Evolutionary conservation across 2,888 invertebrate genomes (phyloP), one percentile per base, ranked within the genome.

Genomic region (Cryptops parisi): DNA sequence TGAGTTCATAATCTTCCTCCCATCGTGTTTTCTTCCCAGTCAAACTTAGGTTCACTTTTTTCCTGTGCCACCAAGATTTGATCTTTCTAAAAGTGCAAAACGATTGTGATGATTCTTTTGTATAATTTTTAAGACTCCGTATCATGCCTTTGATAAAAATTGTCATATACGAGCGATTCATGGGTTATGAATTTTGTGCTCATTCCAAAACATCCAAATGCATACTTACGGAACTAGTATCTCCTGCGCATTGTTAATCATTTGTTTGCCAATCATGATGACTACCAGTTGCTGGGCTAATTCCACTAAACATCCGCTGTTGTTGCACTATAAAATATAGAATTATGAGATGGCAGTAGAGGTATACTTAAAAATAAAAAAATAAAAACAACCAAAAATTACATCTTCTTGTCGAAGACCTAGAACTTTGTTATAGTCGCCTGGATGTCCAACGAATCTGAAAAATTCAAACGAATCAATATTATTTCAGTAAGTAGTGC

Each of bases 181-280:
- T n/a, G n/a, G n/a, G n/a, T n/a, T n/a, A n/a, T n/a, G n/a, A n/a
- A 23, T 22, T 22, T 24, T 22, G 23, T 9, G 9, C 2, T 41
- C 6, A 23, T 41, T n/a, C n/a, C 23, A 33, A 33, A 33, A 22
- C 4, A 45, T 23, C 12, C n/a, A 45, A 45, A 5, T 4, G 12
- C 9, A 2, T 1, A 68, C 70, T 67, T 63, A 72, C 71, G 76
- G 76, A 46, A 75, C 64, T 4, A 75, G 59, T 17, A 76, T 67
- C 64, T 76, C 76, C 63, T 75, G 74, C 24, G 72, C 70, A 61
- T 76, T 76, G 65, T 75, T 76, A 54, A 76, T 74, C 33, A 75
- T 69, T 62, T 76, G 76, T 63, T 75, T 76, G 12, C 76, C 76
- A 54, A 76, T 71, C 76, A 76, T 76, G 48, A 76, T 76, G 46